A percentile compares a stretch with the other conserved stretches of the same genome.
Evolutionary conservation across 2,888 invertebrate species (phyloP).

Genomic region (Noctua janthe): DNA sequence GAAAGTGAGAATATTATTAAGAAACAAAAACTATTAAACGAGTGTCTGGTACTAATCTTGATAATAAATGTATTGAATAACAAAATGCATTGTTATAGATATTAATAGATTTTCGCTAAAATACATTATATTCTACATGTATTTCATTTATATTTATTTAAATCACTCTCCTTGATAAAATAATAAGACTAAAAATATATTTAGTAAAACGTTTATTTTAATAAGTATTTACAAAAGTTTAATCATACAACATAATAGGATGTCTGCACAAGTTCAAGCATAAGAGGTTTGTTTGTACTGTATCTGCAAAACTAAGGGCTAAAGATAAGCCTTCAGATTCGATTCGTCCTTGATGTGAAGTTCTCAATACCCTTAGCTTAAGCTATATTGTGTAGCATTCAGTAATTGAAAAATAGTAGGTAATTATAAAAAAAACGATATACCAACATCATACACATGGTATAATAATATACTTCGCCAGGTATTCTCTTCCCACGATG

Average conservation of each 20-base stretch:
- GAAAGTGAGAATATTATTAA: neutral
- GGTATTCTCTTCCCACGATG: too few relatives aligned
- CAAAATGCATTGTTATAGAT: constrained; percentile 74
- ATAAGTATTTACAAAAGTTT: constrained; percentile 36
- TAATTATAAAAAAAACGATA: neutral
- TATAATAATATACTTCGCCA: too few relatives aligned
- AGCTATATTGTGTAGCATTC: neutral
- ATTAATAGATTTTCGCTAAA: constrained; percentile 78
- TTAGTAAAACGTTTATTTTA: constrained; percentile 19
- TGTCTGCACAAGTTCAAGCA: too few relatives aligned
- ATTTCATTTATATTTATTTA: constrained; percentile 55
- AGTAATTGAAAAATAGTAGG: neutral
- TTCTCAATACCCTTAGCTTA: neutral
- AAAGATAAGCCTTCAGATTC: neutral
- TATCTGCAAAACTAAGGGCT: neutral
- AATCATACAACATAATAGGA: too few relatives aligned
- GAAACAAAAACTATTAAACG: neutral
- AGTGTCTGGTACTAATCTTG: constrained; percentile 58
- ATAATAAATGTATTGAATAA: constrained; percentile 64
- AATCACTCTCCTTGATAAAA: neutral
- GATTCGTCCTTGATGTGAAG: neutral
- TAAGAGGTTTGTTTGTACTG: neutral
- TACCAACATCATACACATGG: neutral
- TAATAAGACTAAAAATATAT: neutral
- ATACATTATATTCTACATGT: constrained; percentile 76